phyloP scores from a whole-genome alignment of 2,797 vertebrate genomes.

The Cryptoprocta ferox region DNA sequence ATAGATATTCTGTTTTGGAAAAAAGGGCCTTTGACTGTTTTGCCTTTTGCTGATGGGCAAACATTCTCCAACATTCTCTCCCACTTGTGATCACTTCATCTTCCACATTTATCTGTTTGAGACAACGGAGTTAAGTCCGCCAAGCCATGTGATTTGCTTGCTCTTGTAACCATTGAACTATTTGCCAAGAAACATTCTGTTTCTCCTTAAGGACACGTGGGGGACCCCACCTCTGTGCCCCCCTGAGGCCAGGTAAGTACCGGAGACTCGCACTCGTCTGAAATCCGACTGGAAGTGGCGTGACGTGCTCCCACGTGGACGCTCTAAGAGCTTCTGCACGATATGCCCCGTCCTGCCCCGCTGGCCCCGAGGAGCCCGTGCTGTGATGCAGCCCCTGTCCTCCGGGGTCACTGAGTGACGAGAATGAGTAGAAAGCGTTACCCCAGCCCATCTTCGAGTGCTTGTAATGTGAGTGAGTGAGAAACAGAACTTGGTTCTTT shows the following conservation, averaged over 20 bases:
- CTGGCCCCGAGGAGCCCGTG: background rate
- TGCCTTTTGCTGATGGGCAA: background rate
- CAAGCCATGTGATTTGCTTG: background rate
- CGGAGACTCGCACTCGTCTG: rapidly evolving
- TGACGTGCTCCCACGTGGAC: rapidly evolving
- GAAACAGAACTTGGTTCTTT: background rate
- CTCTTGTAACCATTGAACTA: background rate
- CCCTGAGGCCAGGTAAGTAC: rapidly evolving
- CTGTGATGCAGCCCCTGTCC: background rate
- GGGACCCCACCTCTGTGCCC: background rate
- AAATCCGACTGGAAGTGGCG: background rate
- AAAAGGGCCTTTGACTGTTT: rapidly evolving
- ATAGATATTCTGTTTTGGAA: background rate
- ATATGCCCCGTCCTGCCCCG: rapidly evolving
- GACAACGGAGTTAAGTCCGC: no score
- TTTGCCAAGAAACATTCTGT: no score
- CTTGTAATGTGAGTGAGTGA: background rate
- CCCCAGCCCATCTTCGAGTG: background rate
- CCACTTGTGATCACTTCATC: no score
- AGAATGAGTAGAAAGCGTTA: background rate
- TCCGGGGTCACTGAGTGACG: no score
- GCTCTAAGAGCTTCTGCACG: rapidly evolving
- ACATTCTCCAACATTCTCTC: no score
- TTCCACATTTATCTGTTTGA: background rate
- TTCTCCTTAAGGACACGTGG: background rate